Percentiles rank a stretch among this genome's conserved stretches.
These are phyloP conservation scores for Rhamphomyia laevipes DNA, from an alignment of 2,888 invertebrate species.

Conservation along the genomic window DNA sequence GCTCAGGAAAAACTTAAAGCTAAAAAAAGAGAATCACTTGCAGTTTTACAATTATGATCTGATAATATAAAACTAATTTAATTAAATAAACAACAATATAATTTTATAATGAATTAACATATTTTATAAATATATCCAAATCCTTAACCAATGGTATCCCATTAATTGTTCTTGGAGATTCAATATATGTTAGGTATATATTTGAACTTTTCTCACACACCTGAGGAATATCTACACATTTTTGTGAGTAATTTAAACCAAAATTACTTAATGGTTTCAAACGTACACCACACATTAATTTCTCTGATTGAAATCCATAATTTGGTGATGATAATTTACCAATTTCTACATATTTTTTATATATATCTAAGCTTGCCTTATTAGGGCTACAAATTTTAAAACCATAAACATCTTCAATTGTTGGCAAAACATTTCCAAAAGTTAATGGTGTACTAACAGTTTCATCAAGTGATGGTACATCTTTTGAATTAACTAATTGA, in stretches of 20 bases:
- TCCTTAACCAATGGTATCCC: conserved; percentile 7
- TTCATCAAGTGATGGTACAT: conserved; percentile 10
- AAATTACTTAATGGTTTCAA: conserved; percentile 28
- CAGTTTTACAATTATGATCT: background rate
- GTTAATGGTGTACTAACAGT: conserved; percentile 15
- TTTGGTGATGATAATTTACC: conserved; percentile 23
- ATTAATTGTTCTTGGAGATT: conserved; percentile 20
- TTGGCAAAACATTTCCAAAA: conserved; percentile 27
- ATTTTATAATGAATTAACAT: conserved; percentile 5
- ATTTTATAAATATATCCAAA: conserved; percentile 9
- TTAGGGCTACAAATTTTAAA: conserved; percentile 28
- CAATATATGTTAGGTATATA: conserved; percentile 32
- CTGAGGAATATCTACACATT: conserved; percentile 28
- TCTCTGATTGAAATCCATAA: conserved; percentile 13
- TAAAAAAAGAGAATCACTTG: conserved; percentile 29
- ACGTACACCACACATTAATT: conserved; percentile 24
- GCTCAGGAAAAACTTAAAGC: conserved; percentile 54
- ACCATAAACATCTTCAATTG: conserved; percentile 34
- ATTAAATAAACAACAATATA: background rate
- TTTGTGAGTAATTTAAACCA: conserved; percentile 25
- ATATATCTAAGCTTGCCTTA: conserved; percentile 28
- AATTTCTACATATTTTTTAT: conserved; percentile 34
- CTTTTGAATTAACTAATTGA: conserved; percentile 23
- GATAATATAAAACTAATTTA: too few relatives aligned
- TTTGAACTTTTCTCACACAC: conserved; percentile 26